Percentiles rank a stretch among this genome's conserved stretches.
Evolutionary conservation across 2,113 vertebrate species (phyloP).

Genomic region (Ascaphus truei): DNA sequence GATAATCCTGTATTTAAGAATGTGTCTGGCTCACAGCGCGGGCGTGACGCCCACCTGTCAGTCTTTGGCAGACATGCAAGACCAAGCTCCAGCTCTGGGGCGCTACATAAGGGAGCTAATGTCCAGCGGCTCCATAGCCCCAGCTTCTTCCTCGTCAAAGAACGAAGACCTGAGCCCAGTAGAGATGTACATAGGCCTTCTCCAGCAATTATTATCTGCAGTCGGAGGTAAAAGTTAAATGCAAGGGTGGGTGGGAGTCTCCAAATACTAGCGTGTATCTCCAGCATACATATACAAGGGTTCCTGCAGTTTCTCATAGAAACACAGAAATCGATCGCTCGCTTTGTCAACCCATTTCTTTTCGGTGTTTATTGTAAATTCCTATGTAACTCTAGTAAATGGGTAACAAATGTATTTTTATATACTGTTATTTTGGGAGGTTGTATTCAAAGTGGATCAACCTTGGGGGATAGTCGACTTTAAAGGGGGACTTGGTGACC

Average conservation of each 20-base stretch:
- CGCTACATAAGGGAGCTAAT: slow-evolving; percentile 80
- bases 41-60: slow-evolving; percentile 79
- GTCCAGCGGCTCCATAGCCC: slow-evolving; percentile 57
- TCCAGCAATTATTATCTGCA: slow-evolving; percentile 87
- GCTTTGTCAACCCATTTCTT: no score
- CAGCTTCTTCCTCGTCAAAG: slow-evolving; percentile 65
- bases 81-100: slow-evolving; percentile 88
- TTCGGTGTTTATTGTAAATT: no score
- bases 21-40: slow-evolving; percentile 91
- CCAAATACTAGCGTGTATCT: no score
- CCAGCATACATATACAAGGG: no score
- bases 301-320: no score
- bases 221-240: slow-evolving; percentile 77
- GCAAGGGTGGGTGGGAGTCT: not conserved
- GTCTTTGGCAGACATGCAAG: slow-evolving; percentile 89
- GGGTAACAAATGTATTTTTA: no score
- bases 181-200: slow-evolving; percentile 84
- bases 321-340: no score
- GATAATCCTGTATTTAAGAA: slow-evolving; percentile 92
- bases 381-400: no score
- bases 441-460: no score
- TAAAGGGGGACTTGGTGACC: no score
- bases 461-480: no score
- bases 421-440: no score
- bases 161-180: slow-evolving; percentile 78